phyloP scores from a whole-genome alignment of 2,797 vertebrate genomes.

The Florisuga fusca region DNA sequence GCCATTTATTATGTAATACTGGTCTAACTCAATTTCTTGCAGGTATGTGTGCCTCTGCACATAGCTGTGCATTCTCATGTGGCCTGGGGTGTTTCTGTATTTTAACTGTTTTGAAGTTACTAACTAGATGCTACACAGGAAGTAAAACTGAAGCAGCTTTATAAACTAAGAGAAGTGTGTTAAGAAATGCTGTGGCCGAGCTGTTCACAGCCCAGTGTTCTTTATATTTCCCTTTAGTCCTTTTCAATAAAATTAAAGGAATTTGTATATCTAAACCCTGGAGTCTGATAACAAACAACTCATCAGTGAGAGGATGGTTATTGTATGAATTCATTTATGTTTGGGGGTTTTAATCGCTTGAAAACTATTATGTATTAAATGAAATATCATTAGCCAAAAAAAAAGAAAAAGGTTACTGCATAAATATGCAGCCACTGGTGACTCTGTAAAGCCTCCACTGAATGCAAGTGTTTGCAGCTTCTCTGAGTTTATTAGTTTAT shows the following conservation, averaged over 20 bases:
- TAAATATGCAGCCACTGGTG: neutral
- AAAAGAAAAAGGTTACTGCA: neutral
- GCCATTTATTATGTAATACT: slow-evolving; percentile 15
- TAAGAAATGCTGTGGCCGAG: neutral
- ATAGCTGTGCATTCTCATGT: neutral
- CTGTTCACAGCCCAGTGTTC: neutral
- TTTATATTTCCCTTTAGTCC: neutral
- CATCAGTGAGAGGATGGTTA: neutral
- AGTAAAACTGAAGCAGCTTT: neutral
- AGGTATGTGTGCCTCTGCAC: neutral
- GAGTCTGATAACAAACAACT: neutral
- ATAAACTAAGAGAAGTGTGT: neutral
- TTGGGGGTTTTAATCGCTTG: neutral
- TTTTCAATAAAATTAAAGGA: neutral
- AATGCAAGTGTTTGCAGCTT: neutral
- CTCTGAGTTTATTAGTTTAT: neutral
- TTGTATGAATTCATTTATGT: neutral
- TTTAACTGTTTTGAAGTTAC: neutral
- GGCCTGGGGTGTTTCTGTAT: slow-evolving; percentile 17
- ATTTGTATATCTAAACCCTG: neutral
- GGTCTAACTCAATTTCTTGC: slow-evolving; percentile 20
- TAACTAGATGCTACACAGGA: neutral
- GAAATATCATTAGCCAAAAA: neutral
- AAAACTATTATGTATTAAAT: neutral
- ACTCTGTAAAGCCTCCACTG: neutral